Percentiles rank a stretch among this genome's conserved stretches.
These are phyloP conservation scores for Harpegnathos saltator DNA, from an alignment of 1,140 invertebrate genomes.

Conservation along the genomic window DNA sequence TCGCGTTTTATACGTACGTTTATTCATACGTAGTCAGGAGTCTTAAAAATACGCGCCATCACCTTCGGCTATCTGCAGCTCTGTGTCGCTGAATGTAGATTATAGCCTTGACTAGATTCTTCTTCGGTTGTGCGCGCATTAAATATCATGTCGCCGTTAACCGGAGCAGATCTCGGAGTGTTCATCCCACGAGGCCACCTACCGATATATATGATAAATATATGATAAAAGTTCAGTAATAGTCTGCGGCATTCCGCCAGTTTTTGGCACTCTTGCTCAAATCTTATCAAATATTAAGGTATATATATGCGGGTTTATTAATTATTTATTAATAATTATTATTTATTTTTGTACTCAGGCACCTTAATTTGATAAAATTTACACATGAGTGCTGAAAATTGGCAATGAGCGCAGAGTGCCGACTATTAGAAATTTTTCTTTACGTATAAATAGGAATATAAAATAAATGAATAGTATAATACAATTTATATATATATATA, in stretches of 20 bases:
- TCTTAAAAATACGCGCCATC: slow-evolving; percentile 72
- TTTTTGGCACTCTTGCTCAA: too few relatives aligned
- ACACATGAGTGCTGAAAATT: too few relatives aligned
- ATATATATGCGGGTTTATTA: too few relatives aligned
- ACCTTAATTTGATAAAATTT: too few relatives aligned
- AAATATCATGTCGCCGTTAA: slow-evolving; percentile 47
- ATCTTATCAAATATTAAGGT: too few relatives aligned
- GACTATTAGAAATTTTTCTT: too few relatives aligned
- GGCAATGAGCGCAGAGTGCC: too few relatives aligned
- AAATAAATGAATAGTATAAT: neutral
- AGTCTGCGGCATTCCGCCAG: too few relatives aligned
- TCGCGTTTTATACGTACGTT: neutral
- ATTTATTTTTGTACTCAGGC: too few relatives aligned
- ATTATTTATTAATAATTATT: too few relatives aligned
- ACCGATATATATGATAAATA: slow-evolving; percentile 71
- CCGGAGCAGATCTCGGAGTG: slow-evolving; percentile 90
- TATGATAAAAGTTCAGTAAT: too few relatives aligned
- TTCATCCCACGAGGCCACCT: slow-evolving; percentile 94
- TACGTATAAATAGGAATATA: too few relatives aligned
- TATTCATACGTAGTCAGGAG: slow-evolving; percentile 20
- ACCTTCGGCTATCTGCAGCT: neutral
- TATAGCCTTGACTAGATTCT: slow-evolving; percentile 83
- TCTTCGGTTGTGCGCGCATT: slow-evolving; percentile 71
- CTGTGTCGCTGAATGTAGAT: slow-evolving; percentile 50
- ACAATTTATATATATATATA: slow-evolving; percentile 33